Evolutionary conservation across 1,140 invertebrate genomes (phyloP).

Genomic region (Anadara kagoshimensis): DNA sequence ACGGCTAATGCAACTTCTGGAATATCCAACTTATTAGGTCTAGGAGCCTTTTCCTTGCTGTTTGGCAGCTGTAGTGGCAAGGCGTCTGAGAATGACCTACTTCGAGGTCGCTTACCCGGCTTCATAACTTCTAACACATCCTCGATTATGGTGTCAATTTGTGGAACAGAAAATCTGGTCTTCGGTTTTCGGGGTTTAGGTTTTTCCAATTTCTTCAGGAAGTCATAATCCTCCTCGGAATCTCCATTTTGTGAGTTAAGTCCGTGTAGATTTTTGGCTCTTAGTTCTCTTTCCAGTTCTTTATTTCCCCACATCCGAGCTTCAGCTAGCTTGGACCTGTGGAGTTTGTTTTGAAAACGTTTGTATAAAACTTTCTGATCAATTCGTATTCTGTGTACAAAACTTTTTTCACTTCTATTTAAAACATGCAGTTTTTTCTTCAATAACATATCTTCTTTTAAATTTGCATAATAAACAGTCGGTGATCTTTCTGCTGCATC

Average conservation of each 20-base stretch:
- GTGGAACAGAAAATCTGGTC: constrained; percentile 8
- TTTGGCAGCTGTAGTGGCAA: neutral
- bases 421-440: constrained; percentile 47
- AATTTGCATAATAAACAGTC: constrained; percentile 46
- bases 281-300: constrained; percentile 40
- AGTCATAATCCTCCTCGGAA: constrained; percentile 46
- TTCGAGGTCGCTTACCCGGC: constrained; percentile 13
- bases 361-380: constrained; percentile 54
- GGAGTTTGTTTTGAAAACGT: constrained; percentile 51
- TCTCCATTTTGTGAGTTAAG: constrained; percentile 48
- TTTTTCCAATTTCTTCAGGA: constrained; percentile 43
- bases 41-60: neutral
- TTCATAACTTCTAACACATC: constrained; percentile 14
- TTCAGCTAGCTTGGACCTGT: constrained; percentile 42
- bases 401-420: constrained; percentile 41
- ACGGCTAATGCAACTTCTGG: neutral
- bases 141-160: constrained; percentile 36
- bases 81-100: constrained; percentile 30
- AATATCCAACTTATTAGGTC: neutral
- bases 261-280: constrained; percentile 45
- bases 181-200: neutral
- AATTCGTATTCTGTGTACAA: constrained; percentile 48
- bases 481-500: constrained; percentile 38
- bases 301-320: constrained; percentile 50
- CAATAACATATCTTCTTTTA: constrained; percentile 44